phyloP scores from a whole-genome alignment of 2,888 invertebrate species.

The Latheticus oryzae region DNA sequence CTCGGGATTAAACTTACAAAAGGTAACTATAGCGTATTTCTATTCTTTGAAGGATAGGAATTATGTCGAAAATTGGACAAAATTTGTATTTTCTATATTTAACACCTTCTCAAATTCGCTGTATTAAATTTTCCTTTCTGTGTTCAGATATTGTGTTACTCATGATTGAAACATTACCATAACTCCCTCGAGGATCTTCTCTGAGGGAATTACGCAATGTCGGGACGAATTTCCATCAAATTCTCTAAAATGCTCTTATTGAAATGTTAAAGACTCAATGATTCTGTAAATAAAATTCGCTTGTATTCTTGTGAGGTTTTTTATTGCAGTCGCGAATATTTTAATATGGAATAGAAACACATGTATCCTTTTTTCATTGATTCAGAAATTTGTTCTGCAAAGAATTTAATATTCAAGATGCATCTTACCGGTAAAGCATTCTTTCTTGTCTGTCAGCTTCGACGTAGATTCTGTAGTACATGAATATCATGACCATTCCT shows the following conservation, averaged over 20 bases:
- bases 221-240: constrained; percentile 27
- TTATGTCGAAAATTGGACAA: no score
- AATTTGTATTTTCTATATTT: no score
- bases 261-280: constrained; percentile 3
- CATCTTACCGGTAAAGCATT: constrained; percentile 82
- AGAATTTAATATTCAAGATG: constrained; percentile 4
- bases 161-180: constrained; percentile 34
- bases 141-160: constrained; percentile 32
- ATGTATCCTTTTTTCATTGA: no score
- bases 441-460: constrained; percentile 88
- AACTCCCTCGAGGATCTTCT: constrained; percentile 24
- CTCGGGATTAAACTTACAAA: no score
- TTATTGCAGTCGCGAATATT: not conserved
- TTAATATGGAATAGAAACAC: not conserved
- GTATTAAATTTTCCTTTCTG: constrained; percentile 23
- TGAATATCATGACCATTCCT: constrained; percentile 91
- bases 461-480: constrained; percentile 90
- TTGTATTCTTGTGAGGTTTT: not conserved
- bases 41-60: no score
- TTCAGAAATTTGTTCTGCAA: no score
- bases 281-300: constrained; percentile 14
- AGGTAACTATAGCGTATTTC: no score
- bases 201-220: constrained; percentile 22
- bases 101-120: not conserved
- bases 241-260: constrained; percentile 16